Evolutionary conservation across 92 coral and sea anemone species (phyloP).

Genomic region (Phenganax marumi): DNA sequence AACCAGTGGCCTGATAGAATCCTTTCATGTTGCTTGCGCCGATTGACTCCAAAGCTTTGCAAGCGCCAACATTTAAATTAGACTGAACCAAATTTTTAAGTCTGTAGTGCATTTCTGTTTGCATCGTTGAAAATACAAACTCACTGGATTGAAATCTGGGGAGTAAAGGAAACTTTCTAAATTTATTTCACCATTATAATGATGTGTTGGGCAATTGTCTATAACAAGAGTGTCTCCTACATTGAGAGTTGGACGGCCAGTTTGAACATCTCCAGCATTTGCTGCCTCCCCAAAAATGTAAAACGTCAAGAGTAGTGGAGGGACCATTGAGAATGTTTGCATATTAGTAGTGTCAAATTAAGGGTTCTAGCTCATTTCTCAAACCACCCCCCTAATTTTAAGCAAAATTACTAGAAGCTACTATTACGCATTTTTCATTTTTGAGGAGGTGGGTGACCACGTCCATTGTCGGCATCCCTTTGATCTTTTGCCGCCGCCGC

Average conservation of each 20-base stretch:
- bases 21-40: conserved; percentile 40
- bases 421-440: too few species aligned
- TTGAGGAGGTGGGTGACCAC: too few species aligned
- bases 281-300: conserved; percentile 59
- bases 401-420: too few species aligned
- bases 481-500: too few species aligned
- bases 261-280: conserved; percentile 23
- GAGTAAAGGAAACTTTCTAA: conserved; percentile 61
- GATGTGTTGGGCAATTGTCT: conserved; percentile 60
- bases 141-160: conserved; percentile 63
- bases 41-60: conserved; percentile 36
- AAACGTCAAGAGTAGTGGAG: conserved; percentile 35
- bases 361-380: too few species aligned
- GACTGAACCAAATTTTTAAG: conserved; percentile 34
- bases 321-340: conserved; percentile 59
- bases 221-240: conserved; percentile 45
- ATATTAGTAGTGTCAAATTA: too few species aligned
- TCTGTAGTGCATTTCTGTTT: conserved; percentile 45
- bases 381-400: too few species aligned
- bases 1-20: conserved; percentile 8
- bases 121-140: conserved; percentile 51
- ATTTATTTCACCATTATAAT: conserved; percentile 42
- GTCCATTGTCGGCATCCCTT: too few species aligned
- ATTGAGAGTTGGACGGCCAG: conserved; percentile 52
- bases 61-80: conserved; percentile 33